phyloP scores from a whole-genome alignment of 1,140 invertebrate genomes.

The Micrasema longulum region DNA sequence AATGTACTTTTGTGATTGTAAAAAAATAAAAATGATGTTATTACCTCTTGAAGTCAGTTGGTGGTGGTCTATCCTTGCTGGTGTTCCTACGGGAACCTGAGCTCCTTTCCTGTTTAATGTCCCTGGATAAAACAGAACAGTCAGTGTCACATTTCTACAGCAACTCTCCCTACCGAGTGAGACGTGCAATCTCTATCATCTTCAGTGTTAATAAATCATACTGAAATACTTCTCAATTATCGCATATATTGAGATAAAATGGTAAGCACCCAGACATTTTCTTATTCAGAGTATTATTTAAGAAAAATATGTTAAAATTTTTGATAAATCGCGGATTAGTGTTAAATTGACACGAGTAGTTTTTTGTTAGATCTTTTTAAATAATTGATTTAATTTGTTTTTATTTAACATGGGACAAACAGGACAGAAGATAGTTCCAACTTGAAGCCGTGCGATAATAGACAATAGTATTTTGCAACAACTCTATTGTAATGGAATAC shows the following conservation, averaged over 20 bases:
- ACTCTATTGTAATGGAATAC: background rate
- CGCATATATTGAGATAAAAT: conserved; percentile 36
- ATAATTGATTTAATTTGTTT: conserved; percentile 2
- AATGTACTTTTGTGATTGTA: no score
- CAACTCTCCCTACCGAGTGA: conserved; percentile 2
- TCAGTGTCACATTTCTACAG: background rate
- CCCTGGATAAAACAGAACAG: conserved; percentile 39
- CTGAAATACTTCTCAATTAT: conserved; percentile 24
- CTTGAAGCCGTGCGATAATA: conserved; percentile 16
- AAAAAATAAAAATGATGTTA: no score
- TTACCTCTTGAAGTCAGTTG: conserved; percentile 25
- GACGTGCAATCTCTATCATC: conserved; percentile 33
- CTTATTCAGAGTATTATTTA: background rate
- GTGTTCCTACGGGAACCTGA: conserved; percentile 32
- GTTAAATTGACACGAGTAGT: background rate
- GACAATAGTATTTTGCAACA: background rate
- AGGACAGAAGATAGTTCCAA: background rate
- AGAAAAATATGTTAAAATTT: conserved; percentile 10
- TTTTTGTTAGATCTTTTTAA: conserved; percentile 29
- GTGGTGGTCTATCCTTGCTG: conserved; percentile 21
- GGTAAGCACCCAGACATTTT: conserved; percentile 12
- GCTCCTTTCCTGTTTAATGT: conserved; percentile 35
- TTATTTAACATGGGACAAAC: conserved; percentile 6
- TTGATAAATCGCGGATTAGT: conserved; percentile 13
- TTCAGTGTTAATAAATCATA: conserved; percentile 13